phyloP scores from a whole-genome alignment of 2,797 vertebrate genomes.

The Myotis myotis region DNA sequence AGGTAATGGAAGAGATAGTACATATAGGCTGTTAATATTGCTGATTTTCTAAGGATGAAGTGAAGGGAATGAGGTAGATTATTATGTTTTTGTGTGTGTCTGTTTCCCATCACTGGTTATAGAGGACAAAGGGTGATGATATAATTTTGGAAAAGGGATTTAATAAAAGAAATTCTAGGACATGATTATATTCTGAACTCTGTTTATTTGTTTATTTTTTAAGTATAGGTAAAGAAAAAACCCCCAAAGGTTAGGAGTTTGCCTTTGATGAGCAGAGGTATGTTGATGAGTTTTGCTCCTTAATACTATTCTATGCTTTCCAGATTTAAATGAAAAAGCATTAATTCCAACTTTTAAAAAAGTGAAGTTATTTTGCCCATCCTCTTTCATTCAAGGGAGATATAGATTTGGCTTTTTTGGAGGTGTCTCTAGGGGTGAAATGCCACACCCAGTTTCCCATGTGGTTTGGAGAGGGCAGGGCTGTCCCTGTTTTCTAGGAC shows the following conservation, averaged over 20 bases:
- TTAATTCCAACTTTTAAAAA: not conserved
- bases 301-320: not conserved
- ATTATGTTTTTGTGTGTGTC: not conserved
- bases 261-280: not conserved
- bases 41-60: not conserved
- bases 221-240: not conserved
- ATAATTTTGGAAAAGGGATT: not conserved
- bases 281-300: not conserved
- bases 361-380: not conserved
- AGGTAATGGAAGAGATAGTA: rapidly evolving
- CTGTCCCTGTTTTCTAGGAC: not conserved
- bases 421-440: not conserved
- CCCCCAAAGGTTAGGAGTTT: not conserved
- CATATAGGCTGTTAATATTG: not conserved
- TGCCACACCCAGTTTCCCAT: rapidly evolving
- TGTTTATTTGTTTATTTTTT: not conserved
- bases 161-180: constrained; percentile 17
- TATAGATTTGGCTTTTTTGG: not conserved
- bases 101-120: not conserved
- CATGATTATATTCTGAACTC: not conserved
- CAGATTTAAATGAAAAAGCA: not conserved
- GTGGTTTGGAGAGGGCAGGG: not conserved
- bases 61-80: not conserved
- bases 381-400: not conserved
- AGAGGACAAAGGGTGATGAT: not conserved